Evolutionary conservation across 1,140 invertebrate genomes (phyloP).

Genomic region (Drosophila orosa): DNA sequence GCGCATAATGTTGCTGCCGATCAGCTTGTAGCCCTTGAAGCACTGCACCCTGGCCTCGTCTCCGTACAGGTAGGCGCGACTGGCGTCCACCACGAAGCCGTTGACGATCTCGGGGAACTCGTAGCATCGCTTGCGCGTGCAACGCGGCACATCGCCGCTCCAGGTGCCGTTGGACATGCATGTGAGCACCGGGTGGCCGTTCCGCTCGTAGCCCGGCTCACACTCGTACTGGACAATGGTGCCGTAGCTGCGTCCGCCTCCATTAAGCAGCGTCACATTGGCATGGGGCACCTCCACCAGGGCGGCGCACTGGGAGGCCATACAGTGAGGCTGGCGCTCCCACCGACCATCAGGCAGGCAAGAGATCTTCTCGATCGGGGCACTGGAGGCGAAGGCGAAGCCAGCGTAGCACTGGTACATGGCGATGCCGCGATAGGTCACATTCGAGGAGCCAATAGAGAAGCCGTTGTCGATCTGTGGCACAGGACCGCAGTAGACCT

Average conservation of each 20-base stretch:
- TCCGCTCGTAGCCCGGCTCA: conserved; percentile 95
- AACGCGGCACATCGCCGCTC: conserved; percentile 95
- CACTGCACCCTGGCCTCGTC: conserved; percentile 97
- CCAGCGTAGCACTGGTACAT: conserved; percentile 98
- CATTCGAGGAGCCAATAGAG: conserved; percentile 97
- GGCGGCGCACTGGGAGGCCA: conserved; percentile 96
- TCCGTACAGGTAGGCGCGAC: conserved; percentile 91
- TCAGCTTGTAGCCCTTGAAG: conserved; percentile 93
- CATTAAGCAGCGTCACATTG: conserved; percentile 95
- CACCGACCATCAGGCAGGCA: conserved; percentile 94
- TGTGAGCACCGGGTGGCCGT: conserved; percentile 94
- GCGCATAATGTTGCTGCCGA: conserved; percentile 93
- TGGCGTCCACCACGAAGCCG: conserved; percentile 92
- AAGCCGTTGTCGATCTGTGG: conserved; percentile 99
- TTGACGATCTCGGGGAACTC: conserved; percentile 93
- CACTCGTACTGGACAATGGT: conserved; percentile 98
- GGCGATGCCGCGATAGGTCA: conserved; percentile 95
- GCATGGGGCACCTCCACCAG: conserved; percentile 94
- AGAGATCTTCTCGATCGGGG: conserved; percentile 94
- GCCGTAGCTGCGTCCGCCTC: conserved; percentile 96
- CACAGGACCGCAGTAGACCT: conserved; percentile 98
- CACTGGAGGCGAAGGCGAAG: conserved; percentile 95
- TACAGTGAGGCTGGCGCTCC: conserved; percentile 95
- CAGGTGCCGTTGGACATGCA: conserved; percentile 99
- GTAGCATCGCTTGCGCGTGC: conserved; percentile 93